A percentile compares a stretch with the other conserved stretches of the same genome.
Evolutionary conservation across 2,888 invertebrate genomes (phyloP).

Genomic region (Ormia ochracea): DNA sequence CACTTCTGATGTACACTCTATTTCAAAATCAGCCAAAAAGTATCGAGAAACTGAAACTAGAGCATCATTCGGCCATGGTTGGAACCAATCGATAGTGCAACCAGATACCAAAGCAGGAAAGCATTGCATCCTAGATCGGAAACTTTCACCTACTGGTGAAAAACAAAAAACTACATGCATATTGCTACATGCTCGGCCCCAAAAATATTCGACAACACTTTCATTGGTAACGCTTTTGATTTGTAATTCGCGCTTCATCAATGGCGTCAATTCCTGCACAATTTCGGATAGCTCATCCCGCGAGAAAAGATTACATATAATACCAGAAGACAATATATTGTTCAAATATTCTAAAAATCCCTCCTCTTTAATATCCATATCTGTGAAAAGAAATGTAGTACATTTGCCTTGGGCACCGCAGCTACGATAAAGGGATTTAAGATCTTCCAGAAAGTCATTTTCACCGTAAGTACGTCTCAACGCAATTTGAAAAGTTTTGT

Average conservation of each 20-base stretch:
- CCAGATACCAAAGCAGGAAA: slow-evolving; percentile 98
- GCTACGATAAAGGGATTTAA: slow-evolving; percentile 92
- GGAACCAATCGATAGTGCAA: slow-evolving; percentile 98
- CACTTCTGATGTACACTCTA: slow-evolving; percentile 89
- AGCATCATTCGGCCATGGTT: slow-evolving; percentile 98
- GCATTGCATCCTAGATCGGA: slow-evolving; percentile 90
- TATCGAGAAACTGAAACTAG: slow-evolving; percentile 94
- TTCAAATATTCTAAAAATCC: slow-evolving; percentile 97
- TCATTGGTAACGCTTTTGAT: slow-evolving; percentile 92
- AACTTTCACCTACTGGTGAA: slow-evolving; percentile 98
- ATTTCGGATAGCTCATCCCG: slow-evolving; percentile 97
- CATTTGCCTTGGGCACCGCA: slow-evolving; percentile 97
- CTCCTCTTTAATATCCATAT: slow-evolving; percentile 97
- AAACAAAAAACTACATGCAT: slow-evolving; percentile 97
- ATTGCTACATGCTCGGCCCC: slow-evolving; percentile 91
- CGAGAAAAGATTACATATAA: slow-evolving; percentile 95
- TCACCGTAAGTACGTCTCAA: slow-evolving; percentile 96
- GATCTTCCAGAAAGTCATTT: slow-evolving; percentile 95
- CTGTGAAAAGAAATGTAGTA: slow-evolving; percentile 97
- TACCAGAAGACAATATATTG: slow-evolving; percentile 94
- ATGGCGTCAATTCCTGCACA: slow-evolving; percentile 92
- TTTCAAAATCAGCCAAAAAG: slow-evolving; percentile 91
- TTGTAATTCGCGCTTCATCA: slow-evolving; percentile 96
- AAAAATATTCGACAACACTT: slow-evolving; percentile 94
- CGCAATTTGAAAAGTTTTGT: slow-evolving; percentile 96